Conservation (phyloP, 2,797 vertebrate genomes). For the Moxostoma hubbsi region DNA sequence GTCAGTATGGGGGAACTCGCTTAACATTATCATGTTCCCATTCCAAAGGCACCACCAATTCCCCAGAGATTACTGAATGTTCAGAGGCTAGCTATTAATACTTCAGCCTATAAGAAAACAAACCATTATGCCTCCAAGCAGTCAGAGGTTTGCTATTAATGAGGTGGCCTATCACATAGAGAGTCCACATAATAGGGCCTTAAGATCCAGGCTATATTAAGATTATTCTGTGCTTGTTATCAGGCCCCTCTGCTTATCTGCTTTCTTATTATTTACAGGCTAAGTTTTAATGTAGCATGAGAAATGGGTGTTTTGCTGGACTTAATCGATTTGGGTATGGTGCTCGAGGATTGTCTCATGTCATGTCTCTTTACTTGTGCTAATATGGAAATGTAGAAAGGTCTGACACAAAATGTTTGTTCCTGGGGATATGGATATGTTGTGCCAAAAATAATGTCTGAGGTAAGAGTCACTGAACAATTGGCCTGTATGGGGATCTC, state of each 20-base stretch:
- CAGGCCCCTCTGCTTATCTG: not conserved
- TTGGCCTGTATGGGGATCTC: too few species aligned
- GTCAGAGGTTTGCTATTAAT: not conserved
- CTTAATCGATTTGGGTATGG: conserved; percentile 3
- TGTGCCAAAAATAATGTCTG: too few species aligned
- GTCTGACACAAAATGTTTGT: too few species aligned
- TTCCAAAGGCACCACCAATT: conserved; percentile 40
- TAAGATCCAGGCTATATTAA: conserved; percentile 33
- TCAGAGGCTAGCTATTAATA: conserved; percentile 38
- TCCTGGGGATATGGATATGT: too few species aligned
- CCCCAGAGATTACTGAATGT: conserved; percentile 31
- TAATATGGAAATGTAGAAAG: too few species aligned
- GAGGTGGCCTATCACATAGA: not conserved
- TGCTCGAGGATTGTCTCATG: too few species aligned
- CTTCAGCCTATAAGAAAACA: conserved; percentile 31
- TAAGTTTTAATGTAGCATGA: conserved; percentile 26
- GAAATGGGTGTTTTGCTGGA: conserved; percentile 20
- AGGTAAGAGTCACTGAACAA: too few species aligned
- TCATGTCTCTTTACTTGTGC: too few species aligned
- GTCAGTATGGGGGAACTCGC: conserved; percentile 13
- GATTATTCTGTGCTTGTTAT: conserved; percentile 39
- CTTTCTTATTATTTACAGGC: conserved; percentile 25
- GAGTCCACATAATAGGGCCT: not conserved
- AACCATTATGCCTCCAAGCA: conserved; percentile 7
- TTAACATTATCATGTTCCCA: conserved; percentile 52